Evolutionary conservation across 1,140 invertebrate genomes (phyloP).

Genomic region (Bradynema listronoti): DNA sequence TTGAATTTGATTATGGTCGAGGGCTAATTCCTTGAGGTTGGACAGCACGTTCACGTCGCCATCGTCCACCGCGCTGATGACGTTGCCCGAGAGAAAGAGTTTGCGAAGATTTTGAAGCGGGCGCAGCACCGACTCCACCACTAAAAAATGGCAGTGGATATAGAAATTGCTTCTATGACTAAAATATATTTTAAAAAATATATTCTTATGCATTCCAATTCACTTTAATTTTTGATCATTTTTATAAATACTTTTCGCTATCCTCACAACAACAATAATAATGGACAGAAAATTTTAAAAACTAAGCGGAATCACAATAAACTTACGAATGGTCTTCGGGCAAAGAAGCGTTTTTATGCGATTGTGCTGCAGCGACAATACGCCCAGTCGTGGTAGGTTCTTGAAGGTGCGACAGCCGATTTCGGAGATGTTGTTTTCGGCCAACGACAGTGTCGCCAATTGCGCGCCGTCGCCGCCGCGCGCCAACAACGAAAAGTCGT

Average conservation of each 20-base stretch:
- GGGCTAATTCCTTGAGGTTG: constrained; percentile 33
- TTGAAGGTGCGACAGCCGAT: constrained; percentile 33
- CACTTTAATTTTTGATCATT: constrained; percentile 19
- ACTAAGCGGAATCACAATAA: no score
- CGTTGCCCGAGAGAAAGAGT: constrained; percentile 40
- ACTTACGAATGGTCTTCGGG: no score
- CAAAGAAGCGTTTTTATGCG: no score
- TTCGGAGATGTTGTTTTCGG: constrained; percentile 42
- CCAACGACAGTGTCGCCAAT: constrained; percentile 41
- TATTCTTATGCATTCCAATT: background rate
- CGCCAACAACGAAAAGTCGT: constrained; percentile 32
- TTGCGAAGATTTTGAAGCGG: constrained; percentile 33
- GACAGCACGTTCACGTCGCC: constrained; percentile 41
- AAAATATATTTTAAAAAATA: background rate
- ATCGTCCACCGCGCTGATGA: constrained; percentile 28
- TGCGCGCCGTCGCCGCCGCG: constrained; percentile 28
- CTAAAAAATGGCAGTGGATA: constrained; percentile 7
- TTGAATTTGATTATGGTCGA: constrained; percentile 46
- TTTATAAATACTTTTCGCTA: no score
- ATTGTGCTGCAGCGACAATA: constrained; percentile 43
- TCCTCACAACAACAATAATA: no score
- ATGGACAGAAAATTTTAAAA: no score
- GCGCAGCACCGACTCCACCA: constrained; percentile 27
- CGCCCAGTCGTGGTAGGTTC: constrained; percentile 19
- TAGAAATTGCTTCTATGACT: background rate